Evolutionary conservation across 2,797 vertebrate species (phyloP).

Genomic region (Pitangus sulphuratus): DNA sequence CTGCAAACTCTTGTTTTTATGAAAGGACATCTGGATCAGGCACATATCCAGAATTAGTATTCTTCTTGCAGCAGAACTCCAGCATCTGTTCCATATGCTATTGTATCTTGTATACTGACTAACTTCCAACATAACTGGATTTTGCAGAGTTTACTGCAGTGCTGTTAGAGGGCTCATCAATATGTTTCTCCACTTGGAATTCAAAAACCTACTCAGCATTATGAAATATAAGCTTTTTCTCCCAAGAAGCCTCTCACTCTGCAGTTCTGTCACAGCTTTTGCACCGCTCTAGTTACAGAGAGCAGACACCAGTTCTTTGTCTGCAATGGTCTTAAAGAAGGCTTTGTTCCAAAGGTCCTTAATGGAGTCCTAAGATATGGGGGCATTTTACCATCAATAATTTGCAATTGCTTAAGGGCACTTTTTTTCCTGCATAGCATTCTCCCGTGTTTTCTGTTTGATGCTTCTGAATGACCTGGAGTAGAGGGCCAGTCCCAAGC

Average conservation of each 20-base stretch:
- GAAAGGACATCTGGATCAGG: slow-evolving; percentile 33
- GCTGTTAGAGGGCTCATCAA: not conserved
- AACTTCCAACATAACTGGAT: not conserved
- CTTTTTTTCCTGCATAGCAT: not conserved
- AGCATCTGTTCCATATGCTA: slow-evolving; percentile 24
- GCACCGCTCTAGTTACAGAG: not conserved
- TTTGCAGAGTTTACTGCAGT: not conserved
- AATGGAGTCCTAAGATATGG: not conserved
- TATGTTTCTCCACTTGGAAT: not conserved
- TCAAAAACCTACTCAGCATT: not conserved
- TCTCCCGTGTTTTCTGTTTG: not conserved
- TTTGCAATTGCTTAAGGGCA: not conserved
- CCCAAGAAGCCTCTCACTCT: not conserved
- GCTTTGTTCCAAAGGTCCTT: not conserved
- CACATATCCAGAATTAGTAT: not conserved
- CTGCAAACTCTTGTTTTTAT: not conserved
- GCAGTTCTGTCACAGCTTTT: not conserved
- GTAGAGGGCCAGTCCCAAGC: not conserved
- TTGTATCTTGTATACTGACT: not conserved
- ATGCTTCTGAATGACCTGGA: not conserved
- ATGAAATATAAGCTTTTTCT: not conserved
- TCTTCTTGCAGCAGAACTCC: slow-evolving; percentile 2
- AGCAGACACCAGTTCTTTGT: not conserved
- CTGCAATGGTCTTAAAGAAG: not conserved
- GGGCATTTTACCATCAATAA: not conserved